These are phyloP conservation scores for Clarias gariepinus DNA, from an alignment of 2,113 vertebrate species.

Conservation along the genomic window DNA sequence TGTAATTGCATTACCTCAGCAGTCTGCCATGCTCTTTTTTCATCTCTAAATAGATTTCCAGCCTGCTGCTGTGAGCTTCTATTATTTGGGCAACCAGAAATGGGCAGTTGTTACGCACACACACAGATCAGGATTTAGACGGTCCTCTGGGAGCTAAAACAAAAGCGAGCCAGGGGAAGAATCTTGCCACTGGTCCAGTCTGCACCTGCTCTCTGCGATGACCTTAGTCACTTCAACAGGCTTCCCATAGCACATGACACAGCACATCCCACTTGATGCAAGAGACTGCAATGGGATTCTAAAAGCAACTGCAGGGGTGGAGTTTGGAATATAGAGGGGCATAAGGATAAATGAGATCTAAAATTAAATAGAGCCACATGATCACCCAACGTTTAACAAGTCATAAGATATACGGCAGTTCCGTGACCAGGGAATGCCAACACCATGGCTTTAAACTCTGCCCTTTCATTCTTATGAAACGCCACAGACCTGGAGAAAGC, in stretches of 20 bases:
- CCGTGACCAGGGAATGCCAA: background rate
- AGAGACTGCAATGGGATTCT: slow-evolving; percentile 49
- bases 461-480: background rate
- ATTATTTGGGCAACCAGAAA: slow-evolving; percentile 25
- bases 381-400: slow-evolving; percentile 11
- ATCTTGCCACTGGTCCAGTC: background rate
- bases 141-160: slow-evolving; percentile 27
- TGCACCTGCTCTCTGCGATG: slow-evolving; percentile 46
- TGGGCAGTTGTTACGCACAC: slow-evolving; percentile 33
- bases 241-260: slow-evolving; percentile 46
- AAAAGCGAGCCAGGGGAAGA: slow-evolving; percentile 30
- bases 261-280: slow-evolving; percentile 56
- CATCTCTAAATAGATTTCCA: slow-evolving; percentile 25
- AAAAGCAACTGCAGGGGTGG: slow-evolving; percentile 32
- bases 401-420: slow-evolving; percentile 36
- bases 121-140: slow-evolving; percentile 37
- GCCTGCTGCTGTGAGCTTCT: slow-evolving; percentile 15
- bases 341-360: background rate
- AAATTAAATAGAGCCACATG: slow-evolving; percentile 19
- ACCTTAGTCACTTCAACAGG: slow-evolving; percentile 47
- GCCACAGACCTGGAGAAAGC: slow-evolving; percentile 5
- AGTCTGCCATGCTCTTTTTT: slow-evolving; percentile 25
- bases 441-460: background rate
- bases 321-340: slow-evolving; percentile 8
- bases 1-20: slow-evolving; percentile 50